These are phyloP conservation scores for Sarcophilus harrisii DNA, from an alignment of 2,797 vertebrate genomes.

Conservation along the genomic window DNA sequence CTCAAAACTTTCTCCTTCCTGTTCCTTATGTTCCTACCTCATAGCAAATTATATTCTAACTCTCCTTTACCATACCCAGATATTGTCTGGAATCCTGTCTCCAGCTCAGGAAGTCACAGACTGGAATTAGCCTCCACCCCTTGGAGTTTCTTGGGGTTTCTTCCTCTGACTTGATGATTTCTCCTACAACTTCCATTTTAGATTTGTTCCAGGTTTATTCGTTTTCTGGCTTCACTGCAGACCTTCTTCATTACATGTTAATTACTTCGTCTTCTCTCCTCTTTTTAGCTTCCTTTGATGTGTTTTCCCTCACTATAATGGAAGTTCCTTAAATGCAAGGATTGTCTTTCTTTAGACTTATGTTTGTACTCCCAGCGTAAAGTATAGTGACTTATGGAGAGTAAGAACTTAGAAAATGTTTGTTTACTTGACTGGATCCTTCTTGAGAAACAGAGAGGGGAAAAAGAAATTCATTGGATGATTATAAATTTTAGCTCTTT, in stretches of 20 bases:
- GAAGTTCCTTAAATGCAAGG: background rate
- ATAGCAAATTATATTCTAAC: background rate
- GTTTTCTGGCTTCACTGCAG: background rate
- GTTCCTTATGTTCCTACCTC: background rate
- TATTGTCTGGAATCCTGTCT: background rate
- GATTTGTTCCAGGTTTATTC: background rate
- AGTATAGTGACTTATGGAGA: background rate
- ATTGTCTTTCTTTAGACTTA: background rate
- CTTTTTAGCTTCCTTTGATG: background rate
- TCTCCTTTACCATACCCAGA: background rate
- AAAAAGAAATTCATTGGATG: background rate
- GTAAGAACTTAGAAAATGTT: background rate
- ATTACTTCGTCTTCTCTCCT: background rate
- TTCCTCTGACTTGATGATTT: background rate
- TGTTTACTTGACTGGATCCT: background rate
- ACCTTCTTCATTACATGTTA: background rate
- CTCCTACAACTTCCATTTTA: background rate
- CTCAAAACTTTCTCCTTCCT: background rate
- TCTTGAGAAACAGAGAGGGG: background rate
- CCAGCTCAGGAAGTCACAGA: background rate
- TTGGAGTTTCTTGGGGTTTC: background rate
- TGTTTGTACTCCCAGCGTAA: background rate
- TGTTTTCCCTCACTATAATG: background rate
- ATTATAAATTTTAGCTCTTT: background rate
- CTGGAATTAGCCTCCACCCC: background rate